Conservation (phyloP, 1,140 invertebrate genomes). For the Globodera ellingtonae region DNA sequence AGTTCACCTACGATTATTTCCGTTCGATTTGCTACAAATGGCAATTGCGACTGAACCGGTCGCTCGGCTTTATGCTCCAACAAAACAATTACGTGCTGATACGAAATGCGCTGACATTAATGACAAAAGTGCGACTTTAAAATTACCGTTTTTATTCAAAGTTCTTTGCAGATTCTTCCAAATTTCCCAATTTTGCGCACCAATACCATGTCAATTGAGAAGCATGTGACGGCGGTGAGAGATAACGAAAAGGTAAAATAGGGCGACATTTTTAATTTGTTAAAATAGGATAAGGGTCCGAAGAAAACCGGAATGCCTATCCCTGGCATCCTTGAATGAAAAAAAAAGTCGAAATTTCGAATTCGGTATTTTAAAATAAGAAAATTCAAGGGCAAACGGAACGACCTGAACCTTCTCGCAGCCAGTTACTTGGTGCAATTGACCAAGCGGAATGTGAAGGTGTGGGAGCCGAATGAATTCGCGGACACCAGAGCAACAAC, state of each 20-base stretch:
- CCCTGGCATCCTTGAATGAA: not conserved
- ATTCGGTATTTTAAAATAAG: not conserved
- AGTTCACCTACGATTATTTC: conserved; percentile 46
- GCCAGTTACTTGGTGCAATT: conserved; percentile 40
- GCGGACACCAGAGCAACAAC: conserved; percentile 13
- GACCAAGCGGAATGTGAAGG: conserved; percentile 30
- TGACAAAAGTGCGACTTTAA: conserved; percentile 49
- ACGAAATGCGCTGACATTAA: conserved; percentile 43
- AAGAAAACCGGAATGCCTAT: not conserved
- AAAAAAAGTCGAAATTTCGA: no score
- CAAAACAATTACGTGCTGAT: conserved; percentile 38
- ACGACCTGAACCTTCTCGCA: conserved; percentile 40
- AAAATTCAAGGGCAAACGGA: conserved; percentile 26
- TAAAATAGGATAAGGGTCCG: no score
- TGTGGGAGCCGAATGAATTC: conserved; percentile 39
- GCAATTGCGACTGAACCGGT: conserved; percentile 43
- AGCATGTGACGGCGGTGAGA: conserved; percentile 36
- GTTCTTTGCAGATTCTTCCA: conserved; percentile 32
- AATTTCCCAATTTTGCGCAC: conserved; percentile 38
- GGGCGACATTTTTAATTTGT: not conserved
- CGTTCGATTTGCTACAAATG: conserved; percentile 52
- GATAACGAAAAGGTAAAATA: conserved; percentile 38
- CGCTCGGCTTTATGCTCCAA: conserved; percentile 30
- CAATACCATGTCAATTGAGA: conserved; percentile 21
- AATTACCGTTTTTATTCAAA: not conserved